Evolutionary conservation across 1,140 invertebrate genomes (phyloP).

Genomic region (Caerostris extrusa): DNA sequence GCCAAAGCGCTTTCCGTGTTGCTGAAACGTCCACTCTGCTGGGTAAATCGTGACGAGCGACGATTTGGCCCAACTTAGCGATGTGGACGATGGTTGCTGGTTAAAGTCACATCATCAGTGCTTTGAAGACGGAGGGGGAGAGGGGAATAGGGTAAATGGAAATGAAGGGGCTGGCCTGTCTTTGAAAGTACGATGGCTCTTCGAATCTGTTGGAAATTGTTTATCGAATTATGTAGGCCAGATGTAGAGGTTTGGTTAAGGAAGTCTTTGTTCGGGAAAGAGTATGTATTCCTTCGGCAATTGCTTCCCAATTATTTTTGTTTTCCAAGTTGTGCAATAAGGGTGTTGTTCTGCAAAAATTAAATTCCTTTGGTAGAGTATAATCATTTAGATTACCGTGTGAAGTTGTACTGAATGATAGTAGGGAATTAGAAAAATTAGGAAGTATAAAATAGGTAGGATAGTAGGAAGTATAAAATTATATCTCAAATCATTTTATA

Average conservation of each 20-base stretch:
- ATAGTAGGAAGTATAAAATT: no score
- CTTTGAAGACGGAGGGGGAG: neutral
- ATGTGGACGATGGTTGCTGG: conserved; percentile 45
- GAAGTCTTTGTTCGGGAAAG: neutral
- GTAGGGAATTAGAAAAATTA: no score
- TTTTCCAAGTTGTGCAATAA: no score
- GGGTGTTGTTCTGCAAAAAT: no score
- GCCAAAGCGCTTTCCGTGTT: conserved; percentile 52
- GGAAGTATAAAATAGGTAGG: no score
- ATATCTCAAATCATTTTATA: no score
- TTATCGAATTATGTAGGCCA: conserved; percentile 41
- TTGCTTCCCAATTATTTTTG: no score
- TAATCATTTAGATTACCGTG: no score
- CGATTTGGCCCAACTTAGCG: conserved; percentile 45
- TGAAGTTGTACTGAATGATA: no score
- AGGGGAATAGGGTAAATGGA: conserved; percentile 39
- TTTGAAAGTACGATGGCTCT: conserved; percentile 42
- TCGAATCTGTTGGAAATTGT: conserved; percentile 51
- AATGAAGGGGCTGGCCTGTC: neutral
- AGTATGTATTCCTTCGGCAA: no score
- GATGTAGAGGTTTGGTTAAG: neutral
- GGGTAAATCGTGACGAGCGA: conserved; percentile 64
- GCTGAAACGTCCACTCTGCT: conserved; percentile 43
- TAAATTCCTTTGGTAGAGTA: no score
- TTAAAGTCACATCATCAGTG: conserved; percentile 63